Evolutionary conservation across 2,888 invertebrate genomes (phyloP).

Genomic region (Mycalesis mineus): DNA sequence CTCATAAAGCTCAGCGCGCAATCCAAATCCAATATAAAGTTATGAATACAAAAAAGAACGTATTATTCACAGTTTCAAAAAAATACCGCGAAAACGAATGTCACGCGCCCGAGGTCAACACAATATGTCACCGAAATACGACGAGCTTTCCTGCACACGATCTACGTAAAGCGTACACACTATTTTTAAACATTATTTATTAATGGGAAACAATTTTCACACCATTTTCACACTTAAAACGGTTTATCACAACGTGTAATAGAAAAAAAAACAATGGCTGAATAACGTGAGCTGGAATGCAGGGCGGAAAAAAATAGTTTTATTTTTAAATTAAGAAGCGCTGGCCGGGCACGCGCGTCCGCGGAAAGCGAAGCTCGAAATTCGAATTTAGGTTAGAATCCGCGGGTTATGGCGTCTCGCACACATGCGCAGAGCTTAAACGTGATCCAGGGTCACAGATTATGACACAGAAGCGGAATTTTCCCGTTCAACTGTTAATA

Average conservation of each 20-base stretch:
- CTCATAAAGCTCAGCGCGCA: constrained; percentile 15
- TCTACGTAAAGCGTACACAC: constrained; percentile 37
- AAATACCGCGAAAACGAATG: constrained; percentile 35
- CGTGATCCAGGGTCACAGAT: constrained; percentile 51
- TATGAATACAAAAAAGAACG: constrained; percentile 4
- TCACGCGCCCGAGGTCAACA: constrained; percentile 34
- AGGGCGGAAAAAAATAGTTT: constrained; percentile 43
- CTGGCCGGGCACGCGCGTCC: constrained; percentile 61
- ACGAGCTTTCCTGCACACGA: constrained; percentile 42
- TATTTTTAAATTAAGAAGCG: constrained; percentile 66
- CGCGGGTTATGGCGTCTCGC: constrained; percentile 65
- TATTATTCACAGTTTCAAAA: constrained; percentile 23
- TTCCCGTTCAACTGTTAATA: constrained; percentile 12
- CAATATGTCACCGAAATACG: constrained; percentile 59
- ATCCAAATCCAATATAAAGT: constrained; percentile 26
- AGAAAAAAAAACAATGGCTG: constrained; percentile 15
- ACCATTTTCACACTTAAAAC: constrained; percentile 4
- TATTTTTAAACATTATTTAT: constrained; percentile 58
- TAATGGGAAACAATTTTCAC: constrained; percentile 4
- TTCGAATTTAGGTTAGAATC: constrained; percentile 76
- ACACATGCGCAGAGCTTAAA: constrained; percentile 59
- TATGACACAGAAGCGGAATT: constrained; percentile 16
- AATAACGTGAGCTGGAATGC: constrained; percentile 29
- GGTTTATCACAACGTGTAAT: constrained; percentile 4
- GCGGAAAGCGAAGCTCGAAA: constrained; percentile 61